These are phyloP conservation scores for Zosterops pallidus DNA, from an alignment of 2,113 vertebrate genomes.

Conservation along the genomic window DNA sequence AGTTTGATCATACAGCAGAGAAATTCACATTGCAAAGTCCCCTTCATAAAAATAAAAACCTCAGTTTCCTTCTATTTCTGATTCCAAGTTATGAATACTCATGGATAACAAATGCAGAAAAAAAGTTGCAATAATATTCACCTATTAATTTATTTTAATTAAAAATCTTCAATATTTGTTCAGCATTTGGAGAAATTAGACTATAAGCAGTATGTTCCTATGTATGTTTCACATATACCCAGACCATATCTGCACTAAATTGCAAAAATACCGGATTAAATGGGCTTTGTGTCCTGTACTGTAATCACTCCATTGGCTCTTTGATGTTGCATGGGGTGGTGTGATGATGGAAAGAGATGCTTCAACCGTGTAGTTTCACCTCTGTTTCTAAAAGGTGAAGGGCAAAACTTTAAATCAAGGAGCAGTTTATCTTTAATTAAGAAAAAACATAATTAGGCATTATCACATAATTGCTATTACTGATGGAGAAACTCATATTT, in stretches of 20 bases:
- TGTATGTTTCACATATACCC: background rate
- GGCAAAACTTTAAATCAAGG: slow-evolving; percentile 71
- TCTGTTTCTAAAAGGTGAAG: slow-evolving; percentile 69
- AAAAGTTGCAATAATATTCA: background rate
- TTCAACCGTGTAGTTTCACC: slow-evolving; percentile 57
- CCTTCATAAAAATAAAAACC: background rate
- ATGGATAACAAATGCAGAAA: slow-evolving; percentile 31
- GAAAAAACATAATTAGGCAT: slow-evolving; percentile 76
- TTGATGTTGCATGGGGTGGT: slow-evolving; percentile 26
- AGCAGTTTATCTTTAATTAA: slow-evolving; percentile 76
- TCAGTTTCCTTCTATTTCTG: background rate
- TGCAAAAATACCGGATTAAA: slow-evolving; percentile 18
- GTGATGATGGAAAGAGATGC: slow-evolving; percentile 35
- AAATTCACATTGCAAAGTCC: background rate
- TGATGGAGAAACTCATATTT: slow-evolving; percentile 69
- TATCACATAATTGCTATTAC: slow-evolving; percentile 73
- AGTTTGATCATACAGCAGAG: slow-evolving; percentile 1
- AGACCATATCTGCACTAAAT: background rate
- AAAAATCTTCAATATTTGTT: background rate
- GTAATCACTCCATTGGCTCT: slow-evolving; percentile 17
- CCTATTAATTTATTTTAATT: background rate
- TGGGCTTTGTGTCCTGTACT: background rate
- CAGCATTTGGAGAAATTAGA: background rate
- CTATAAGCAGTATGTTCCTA: background rate
- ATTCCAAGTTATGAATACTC: slow-evolving; percentile 29